Base-by-base conservation (phyloP, 1,140 invertebrate species). In the Aradophagus sp. region DNA sequence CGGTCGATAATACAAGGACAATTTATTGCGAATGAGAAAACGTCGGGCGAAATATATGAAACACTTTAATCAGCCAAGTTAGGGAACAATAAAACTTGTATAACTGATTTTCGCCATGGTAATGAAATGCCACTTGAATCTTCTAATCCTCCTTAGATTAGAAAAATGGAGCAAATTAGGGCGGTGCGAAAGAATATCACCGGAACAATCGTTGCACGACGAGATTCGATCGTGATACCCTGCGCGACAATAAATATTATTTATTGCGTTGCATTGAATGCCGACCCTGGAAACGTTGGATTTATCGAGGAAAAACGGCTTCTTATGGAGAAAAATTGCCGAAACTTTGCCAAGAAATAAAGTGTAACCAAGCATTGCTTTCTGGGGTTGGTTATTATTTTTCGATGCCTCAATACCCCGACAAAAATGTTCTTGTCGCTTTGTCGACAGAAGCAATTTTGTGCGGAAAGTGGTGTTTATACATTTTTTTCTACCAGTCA, bases 111-210 rank as follows among this genome's bases (percentile, higher is more conserved):
- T 38, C 35, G 27, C 12, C 26, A 15, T 23, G 36, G 31, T 26
- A 68, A 68, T 68, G 59, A 68, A 61, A 61, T 55, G 32, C 29
- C 55, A 41, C 47, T 55, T 48, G 27, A 35, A 48, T 53, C 35
- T 34, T 6, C 17, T 69, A 56, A 61, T 69, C 42, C 56, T 48
- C 41, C 19, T 48, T 27, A 61, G 56, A 61, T 61, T 61, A 59
- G 50, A 53, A 48, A 61, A 61, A 69, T 61, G 34, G 42, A 15
- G 11, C 42, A 62, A 69, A 62, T 69, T 62, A 69, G 65, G 56
- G 56, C 34, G 53, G 23, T 11, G 34, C 16, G 19, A 41, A 52
- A 50, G 45, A 67, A 67, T 67, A 52, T 52, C 59, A 12, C 11
- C 34, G 27, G 27, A 68, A 53, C 31, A 52, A 53, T 68, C 32